Evolutionary conservation across 2,113 vertebrate species (phyloP).

Genomic region (Coreoperca whiteheadi): DNA sequence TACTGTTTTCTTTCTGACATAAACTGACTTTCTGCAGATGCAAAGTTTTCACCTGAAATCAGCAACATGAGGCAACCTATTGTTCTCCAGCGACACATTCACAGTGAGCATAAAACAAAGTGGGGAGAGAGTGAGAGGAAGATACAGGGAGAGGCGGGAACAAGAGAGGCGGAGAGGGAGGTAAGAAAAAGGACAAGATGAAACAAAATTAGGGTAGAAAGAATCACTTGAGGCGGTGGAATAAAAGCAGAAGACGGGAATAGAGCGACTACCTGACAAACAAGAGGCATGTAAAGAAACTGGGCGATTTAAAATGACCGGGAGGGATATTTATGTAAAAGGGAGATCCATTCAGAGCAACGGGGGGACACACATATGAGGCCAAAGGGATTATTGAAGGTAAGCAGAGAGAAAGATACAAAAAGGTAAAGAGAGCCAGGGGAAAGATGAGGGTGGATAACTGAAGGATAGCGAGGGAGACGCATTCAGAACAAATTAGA

Average conservation of each 20-base stretch:
- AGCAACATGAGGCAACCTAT: too few relatives aligned
- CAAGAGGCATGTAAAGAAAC: neutral
- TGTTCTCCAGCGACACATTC: too few relatives aligned
- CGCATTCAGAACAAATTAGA: neutral
- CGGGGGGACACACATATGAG: neutral
- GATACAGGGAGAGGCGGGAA: neutral
- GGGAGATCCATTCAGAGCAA: neutral
- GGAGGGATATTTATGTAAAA: slow-evolving; percentile 28
- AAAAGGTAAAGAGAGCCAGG: neutral
- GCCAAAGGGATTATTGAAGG: neutral
- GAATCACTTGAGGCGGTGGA: slow-evolving; percentile 18
- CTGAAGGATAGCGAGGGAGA: neutral
- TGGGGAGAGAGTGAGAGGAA: neutral
- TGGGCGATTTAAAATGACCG: slow-evolving; percentile 14
- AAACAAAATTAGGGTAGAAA: neutral
- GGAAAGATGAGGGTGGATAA: too few relatives aligned
- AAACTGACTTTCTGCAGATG: neutral
- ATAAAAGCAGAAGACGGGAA: neutral
- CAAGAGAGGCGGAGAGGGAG: slow-evolving; percentile 3
- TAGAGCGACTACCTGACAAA: neutral
- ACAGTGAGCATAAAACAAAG: neutral
- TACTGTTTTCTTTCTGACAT: neutral
- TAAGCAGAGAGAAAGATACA: neutral
- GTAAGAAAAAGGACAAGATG: slow-evolving; percentile 38
- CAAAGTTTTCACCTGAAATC: too few relatives aligned